Percentiles rank a stretch among this genome's conserved stretches.
phyloP scores from a whole-genome alignment of 1,140 invertebrate species.

The Penaeus indicus region DNA sequence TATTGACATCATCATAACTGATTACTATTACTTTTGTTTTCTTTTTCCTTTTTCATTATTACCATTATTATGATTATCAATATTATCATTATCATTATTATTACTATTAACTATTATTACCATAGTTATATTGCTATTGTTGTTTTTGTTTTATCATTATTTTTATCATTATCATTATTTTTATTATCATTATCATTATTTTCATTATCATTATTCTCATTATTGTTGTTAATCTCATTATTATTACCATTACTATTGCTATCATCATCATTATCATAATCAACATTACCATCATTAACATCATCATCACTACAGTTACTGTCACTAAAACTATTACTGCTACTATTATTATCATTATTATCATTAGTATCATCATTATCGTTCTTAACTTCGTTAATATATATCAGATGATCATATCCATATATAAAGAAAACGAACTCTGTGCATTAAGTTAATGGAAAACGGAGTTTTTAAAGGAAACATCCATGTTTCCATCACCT shows the following conservation, averaged over 20 bases:
- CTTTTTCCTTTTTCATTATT: background rate
- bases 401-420: background rate
- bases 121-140: background rate
- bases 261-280: slow-evolving; percentile 7
- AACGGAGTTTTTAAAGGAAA: no score
- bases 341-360: slow-evolving; percentile 14
- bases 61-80: slow-evolving; percentile 7
- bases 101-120: slow-evolving; percentile 7
- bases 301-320: slow-evolving; percentile 7
- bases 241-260: slow-evolving; percentile 13
- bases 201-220: no score
- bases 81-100: no score
- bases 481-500: no score
- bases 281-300: slow-evolving; percentile 1
- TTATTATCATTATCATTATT: slow-evolving; percentile 14
- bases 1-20: background rate
- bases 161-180: slow-evolving; percentile 3
- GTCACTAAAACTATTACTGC: slow-evolving; percentile 1
- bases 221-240: background rate
- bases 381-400: background rate
- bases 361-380: no score
- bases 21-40: slow-evolving; percentile 1
- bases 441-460: no score
- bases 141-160: background rate
- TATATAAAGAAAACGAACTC: no score